Evolutionary conservation across 2,888 invertebrate genomes (phyloP), one percentile per base, ranked within the genome.

Genomic region (Mycalesis mineus): DNA sequence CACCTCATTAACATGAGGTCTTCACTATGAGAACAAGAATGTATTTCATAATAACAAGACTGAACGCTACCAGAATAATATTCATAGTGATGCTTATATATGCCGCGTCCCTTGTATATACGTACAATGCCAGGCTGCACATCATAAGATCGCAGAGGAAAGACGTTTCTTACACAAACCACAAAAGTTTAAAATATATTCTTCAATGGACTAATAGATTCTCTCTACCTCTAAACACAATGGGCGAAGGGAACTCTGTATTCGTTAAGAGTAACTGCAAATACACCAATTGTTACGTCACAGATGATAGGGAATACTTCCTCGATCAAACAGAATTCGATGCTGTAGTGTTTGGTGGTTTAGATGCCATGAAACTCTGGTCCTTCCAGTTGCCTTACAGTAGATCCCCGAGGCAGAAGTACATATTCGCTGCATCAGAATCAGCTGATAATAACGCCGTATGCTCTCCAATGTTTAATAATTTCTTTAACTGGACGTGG

Each of bases 401-500:
- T 3, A 37, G 49, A 8, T 49, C 49, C 1, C 37, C 37, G 13
- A 22, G 13, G 8, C 49, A 49, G 39, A 49, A 49, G 9, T 49
- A 49, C 39, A 49, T 49, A 13, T 49, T 49, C 37, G 37, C 49
- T 8, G 49, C 37, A 2, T 49, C 36, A 0, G 49, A 49, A 49
- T 39, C 49, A 0, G 37, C 39, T 0, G 49, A 28, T 13, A 49
- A 49, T 8, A 15, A 39, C 8, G 28, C 49, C 0, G 39, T 37
- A 8, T 49, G 49, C 49, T 31, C 33, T 6, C 11, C 33, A 2
- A 33, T 47, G 47, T 47, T 33, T 1, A 69, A 87, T 33, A 60
- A 58, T 7, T 64, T 54, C 36, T 74, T 72, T 33, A 75, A 73
- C 48, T 74, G 71, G 73, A 73, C 73, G 5, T 72, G 71, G 72